Evolutionary conservation across 2,113 vertebrate species (phyloP).

Genomic region (Agapornis roseicollis): DNA sequence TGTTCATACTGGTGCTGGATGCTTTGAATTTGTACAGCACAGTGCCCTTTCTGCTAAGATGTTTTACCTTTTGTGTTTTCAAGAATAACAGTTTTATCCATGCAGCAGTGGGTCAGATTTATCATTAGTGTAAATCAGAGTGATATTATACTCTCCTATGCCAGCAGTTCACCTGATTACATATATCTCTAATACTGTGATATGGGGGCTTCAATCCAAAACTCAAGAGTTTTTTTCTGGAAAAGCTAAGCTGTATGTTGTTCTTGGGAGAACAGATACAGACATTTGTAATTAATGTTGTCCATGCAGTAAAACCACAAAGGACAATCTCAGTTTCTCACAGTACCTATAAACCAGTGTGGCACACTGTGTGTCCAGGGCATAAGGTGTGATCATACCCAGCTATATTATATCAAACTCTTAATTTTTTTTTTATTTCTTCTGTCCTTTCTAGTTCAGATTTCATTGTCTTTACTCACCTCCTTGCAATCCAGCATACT

Average conservation of each 20-base stretch:
- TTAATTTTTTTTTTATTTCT: not conserved
- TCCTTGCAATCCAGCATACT: not conserved
- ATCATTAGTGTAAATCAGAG: not conserved
- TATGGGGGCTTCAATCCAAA: not conserved
- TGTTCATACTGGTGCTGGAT: not conserved
- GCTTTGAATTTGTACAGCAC: not conserved
- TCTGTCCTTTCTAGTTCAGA: not conserved
- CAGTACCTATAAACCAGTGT: not conserved
- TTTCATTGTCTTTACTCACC: not conserved
- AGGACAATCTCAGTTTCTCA: not conserved
- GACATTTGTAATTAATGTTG: not conserved
- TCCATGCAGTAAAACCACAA: not conserved
- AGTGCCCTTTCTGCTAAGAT: not conserved
- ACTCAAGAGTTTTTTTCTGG: not conserved
- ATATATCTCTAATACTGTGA: not conserved
- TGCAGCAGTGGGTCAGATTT: not conserved
- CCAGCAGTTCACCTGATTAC: not conserved
- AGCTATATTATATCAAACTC: not conserved
- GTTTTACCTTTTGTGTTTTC: not conserved
- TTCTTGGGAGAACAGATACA: not conserved
- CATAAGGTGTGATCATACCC: not conserved
- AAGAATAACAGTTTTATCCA: not conserved
- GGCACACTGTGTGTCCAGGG: not conserved
- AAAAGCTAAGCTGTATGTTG: not conserved
- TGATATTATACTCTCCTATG: not conserved